Evolutionary conservation across 2,888 invertebrate genomes (phyloP), one percentile per base, ranked within the genome.

Genomic region (Calliphora vomitoria): DNA sequence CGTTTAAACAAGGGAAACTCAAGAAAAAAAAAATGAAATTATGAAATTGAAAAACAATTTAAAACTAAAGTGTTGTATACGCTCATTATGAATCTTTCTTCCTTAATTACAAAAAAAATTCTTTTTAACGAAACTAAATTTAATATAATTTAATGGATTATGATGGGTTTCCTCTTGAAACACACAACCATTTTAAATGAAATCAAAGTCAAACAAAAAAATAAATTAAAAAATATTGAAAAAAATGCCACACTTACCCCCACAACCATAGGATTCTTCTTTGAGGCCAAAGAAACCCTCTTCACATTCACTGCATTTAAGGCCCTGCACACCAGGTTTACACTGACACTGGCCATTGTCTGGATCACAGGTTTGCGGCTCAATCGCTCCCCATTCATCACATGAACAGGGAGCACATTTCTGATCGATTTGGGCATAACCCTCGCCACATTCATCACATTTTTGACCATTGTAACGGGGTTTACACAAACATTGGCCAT

Each of bases 321-420:
- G 95, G 75, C 98, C 97, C 89, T 96, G 95, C 1, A 97, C 97
- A 87, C 98, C 97, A 0, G 95, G 93, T 60, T 96, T 96, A 94
- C 98, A 98, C 55, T 95, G 94, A 94, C 98, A 98, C 87, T 95
- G 95, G 10, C 98, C 98, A n/a, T 95, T 95, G 64, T 94, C 93
- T 0, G 96, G 94, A 93, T 97, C 96, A 94, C 99, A 99, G n/a
- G 94, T 93, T 53, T 92, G 90, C 5, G 91, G 78, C 80, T 95
- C 95, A 50, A 94, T 92, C 0, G 98, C 95, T 31, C 97, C 98
- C 84, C 95, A 92, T 0, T 93, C 89, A 89, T 96, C 95, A 92
- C 99, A 99, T 80, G 95, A 95, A 93, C 99, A 99, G 50, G 95
- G 94, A 1, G 95, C 95, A 92, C 99, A 99, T 41, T 97, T 96